phyloP scores from a whole-genome alignment of 2,797 vertebrate genomes.

The Labeo calbasu region DNA sequence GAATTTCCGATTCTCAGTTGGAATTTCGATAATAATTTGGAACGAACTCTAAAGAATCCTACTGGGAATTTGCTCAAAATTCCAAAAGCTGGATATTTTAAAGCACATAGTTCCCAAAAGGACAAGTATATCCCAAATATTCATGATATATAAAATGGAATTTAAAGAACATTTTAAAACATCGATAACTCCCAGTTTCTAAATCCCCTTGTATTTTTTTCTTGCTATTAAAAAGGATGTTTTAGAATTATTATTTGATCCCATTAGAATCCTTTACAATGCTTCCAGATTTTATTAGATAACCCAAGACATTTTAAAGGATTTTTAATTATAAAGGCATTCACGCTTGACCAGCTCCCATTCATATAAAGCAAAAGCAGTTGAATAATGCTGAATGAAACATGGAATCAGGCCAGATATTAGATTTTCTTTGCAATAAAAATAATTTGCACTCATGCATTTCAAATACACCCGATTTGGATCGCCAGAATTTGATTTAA shows the following conservation, averaged over 20 bases:
- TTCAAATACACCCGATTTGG: background rate
- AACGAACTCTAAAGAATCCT: background rate
- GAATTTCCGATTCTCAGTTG: background rate
- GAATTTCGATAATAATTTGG: background rate
- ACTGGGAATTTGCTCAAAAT: background rate
- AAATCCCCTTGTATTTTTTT: background rate
- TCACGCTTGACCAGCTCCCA: background rate
- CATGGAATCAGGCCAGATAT: background rate
- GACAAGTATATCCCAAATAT: background rate
- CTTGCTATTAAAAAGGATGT: background rate
- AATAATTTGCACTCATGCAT: background rate
- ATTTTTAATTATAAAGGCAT: background rate
- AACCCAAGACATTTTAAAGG: background rate
- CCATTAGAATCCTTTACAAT: background rate
- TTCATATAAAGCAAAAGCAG: background rate
- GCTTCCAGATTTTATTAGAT: no score
- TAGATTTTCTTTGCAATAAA: background rate
- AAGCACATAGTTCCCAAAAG: background rate
- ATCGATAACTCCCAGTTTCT: background rate
- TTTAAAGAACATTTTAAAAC: background rate
- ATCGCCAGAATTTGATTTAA: background rate
- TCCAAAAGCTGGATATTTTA: background rate
- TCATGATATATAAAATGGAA: background rate
- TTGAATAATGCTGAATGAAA: background rate
- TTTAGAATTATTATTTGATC: background rate